A percentile compares a stretch with the other conserved stretches of the same genome.
Conservation (phyloP, 1,140 invertebrate species). For the Drosophila serrata region DNA sequence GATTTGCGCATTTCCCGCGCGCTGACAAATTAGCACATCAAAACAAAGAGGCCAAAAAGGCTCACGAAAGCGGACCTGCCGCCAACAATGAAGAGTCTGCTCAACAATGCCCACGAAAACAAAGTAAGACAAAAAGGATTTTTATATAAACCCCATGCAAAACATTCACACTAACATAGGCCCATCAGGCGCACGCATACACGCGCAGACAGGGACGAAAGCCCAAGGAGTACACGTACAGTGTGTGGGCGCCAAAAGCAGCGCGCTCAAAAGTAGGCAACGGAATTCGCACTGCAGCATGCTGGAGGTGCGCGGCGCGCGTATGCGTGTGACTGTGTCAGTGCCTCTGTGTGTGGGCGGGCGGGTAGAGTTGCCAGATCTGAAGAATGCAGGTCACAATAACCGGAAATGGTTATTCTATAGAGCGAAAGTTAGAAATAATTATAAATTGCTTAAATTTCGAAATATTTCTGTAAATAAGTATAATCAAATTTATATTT, state of each 20-base stretch:
- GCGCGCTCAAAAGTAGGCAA: conserved; percentile 58
- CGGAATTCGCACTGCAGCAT: conserved; percentile 24
- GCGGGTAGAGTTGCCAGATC: conserved; percentile 57
- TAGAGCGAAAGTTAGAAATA: neutral
- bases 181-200: conserved; percentile 7
- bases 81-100: conserved; percentile 45
- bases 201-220: conserved; percentile 9
- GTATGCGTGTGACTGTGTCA: conserved; percentile 11
- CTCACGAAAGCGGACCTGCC: conserved; percentile 28
- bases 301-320: neutral
- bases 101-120: conserved; percentile 56
- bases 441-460: neutral
- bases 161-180: conserved; percentile 28
- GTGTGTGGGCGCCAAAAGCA: conserved; percentile 37
- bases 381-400: no score
- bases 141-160: conserved; percentile 58
- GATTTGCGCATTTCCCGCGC: conserved; percentile 58
- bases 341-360: conserved; percentile 37
- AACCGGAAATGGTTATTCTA: neutral
- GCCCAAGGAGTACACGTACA: conserved; percentile 11
- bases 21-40: conserved; percentile 74
- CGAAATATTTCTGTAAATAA: neutral
- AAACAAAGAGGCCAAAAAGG: conserved; percentile 70
- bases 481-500: neutral
- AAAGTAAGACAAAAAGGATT: conserved; percentile 68